These are phyloP conservation scores for Hoplostethus mediterraneus DNA, from an alignment of 2,797 vertebrate genomes.

Conservation along the genomic window DNA sequence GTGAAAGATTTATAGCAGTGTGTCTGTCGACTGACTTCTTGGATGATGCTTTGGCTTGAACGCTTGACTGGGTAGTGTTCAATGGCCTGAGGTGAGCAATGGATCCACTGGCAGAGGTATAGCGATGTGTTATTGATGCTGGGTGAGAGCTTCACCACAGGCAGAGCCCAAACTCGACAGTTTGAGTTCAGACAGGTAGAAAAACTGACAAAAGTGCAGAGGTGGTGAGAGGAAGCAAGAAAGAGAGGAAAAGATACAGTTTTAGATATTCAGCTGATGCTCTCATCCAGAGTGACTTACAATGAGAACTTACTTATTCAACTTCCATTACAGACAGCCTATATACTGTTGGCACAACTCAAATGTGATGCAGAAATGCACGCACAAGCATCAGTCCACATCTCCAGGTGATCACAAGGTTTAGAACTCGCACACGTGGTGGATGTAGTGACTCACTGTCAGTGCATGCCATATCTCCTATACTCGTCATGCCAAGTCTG, in stretches of 20 bases:
- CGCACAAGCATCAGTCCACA: not conserved
- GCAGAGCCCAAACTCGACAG: not conserved
- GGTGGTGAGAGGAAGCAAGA: not conserved
- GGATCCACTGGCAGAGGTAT: not conserved
- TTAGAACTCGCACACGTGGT: not conserved
- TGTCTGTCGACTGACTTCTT: not conserved
- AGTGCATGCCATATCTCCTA: not conserved
- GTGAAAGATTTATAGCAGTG: not conserved
- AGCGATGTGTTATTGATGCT: constrained; percentile 9
- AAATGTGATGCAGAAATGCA: not conserved
- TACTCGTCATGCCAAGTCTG: constrained; percentile 2
- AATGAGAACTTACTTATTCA: not conserved
- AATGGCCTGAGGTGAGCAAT: constrained; percentile 5
- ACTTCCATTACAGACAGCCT: not conserved
- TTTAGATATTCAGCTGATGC: not conserved
- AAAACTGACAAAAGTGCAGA: not conserved
- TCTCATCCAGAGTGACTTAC: not conserved
- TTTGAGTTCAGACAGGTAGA: not conserved
- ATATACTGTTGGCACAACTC: not conserved
- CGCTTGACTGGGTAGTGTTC: constrained; percentile 6
- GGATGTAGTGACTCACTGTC: constrained; percentile 5
- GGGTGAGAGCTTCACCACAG: not conserved
- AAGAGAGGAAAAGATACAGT: not conserved
- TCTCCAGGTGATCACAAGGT: constrained; percentile 11
- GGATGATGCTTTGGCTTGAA: not conserved